Evolutionary conservation across 1,140 invertebrate species (phyloP), one percentile per base, ranked within the genome.

Genomic region (Bombus turneri): DNA sequence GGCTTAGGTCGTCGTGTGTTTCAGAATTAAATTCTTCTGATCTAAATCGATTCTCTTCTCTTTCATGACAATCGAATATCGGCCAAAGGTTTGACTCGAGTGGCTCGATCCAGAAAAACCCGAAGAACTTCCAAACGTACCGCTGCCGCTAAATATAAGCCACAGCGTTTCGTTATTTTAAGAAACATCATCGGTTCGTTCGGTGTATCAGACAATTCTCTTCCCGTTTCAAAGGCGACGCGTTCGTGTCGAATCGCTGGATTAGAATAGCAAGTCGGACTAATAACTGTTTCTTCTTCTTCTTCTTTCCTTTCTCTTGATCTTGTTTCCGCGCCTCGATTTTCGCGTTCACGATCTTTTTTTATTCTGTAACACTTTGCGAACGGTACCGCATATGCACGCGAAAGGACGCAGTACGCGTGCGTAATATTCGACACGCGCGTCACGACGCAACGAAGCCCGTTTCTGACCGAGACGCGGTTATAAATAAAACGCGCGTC

Each of bases 341-440:
- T 28, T 12, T 62, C n/a, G 28, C 3, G 15, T 6, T 12, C 41
- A 25, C 1, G n/a, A 84, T 64, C 39, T 62, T 72, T 80, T 31
- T 39, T 3, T 13, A 73, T 81, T 59, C 34, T 47, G 79, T 75
- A 81, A 81, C 79, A 85, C 71, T 75, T 75, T 69, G 34, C 59
- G 22, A 22, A 43, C 31, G 73, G 57, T 31, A 18, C 57, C 79
- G 69, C 59, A 79, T 62, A 75, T 62, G 57, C 41, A 66, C 37
- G 69, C 59, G 47, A 76, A n/a, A 43, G 79, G 62, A 76, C 76
- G 74, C 74, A 88, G 78, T 79, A 83, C 86, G 81, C 88, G 81
- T 75, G 88, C 87, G 86, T 91, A 90, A 91, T 91, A 88, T 91
- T 87, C 84, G 89, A 86, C 89, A 90, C 86, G 89, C 89, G 86